Evolutionary conservation across 2,113 vertebrate genomes (phyloP), one percentile per base, ranked within the genome.

Genomic region (Tragelaphus buxtoni): DNA sequence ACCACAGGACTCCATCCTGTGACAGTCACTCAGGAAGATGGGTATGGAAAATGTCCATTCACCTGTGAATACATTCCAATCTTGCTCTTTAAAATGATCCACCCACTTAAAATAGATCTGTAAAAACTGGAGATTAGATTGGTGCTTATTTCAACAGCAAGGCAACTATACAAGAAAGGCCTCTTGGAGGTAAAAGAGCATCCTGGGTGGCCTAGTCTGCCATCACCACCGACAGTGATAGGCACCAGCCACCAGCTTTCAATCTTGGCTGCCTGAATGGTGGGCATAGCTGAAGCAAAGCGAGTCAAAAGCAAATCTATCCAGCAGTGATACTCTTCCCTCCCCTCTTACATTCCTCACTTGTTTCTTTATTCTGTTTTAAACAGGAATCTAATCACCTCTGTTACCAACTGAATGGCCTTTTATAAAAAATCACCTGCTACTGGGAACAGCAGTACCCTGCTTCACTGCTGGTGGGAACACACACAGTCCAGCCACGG

Each of bases 371-470:
- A 69, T 11, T 49, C 28, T n/a, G 32, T n/a, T n/a, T 30, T 32
- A 32, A 91, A 56, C 49, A 55, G 35, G 45, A 76, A 51, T 55
- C 60, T 76, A 39, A 80, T 55, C 83, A 84, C 16, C 87, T 91
- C 77, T 28, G n/a, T 47, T 42, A 3, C 28, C n/a, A 35, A 77
- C 39, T 32, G 35, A 32, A 60, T 18, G 30, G 16, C 4, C 17
- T 83, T 65, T 35, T 24, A 32, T 32, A 45, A 24, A 72, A 56
- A 11, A 39, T 42, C 47, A 55, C 3, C 3, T 35, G 9, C 5
- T 77, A 7, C 1, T 0, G 1, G 1, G n/a, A 69, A n/a, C n/a
- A 12, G 5, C 85, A 72, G 24, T 3, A 39, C 1, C 1, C 63
- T 49, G 24, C 16, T 35, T 88, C 85, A 20, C n/a, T 42, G 85